These are phyloP conservation scores for Parotocinclus haroldoi DNA, from an alignment of 2,797 vertebrate genomes.

Conservation along the genomic window DNA sequence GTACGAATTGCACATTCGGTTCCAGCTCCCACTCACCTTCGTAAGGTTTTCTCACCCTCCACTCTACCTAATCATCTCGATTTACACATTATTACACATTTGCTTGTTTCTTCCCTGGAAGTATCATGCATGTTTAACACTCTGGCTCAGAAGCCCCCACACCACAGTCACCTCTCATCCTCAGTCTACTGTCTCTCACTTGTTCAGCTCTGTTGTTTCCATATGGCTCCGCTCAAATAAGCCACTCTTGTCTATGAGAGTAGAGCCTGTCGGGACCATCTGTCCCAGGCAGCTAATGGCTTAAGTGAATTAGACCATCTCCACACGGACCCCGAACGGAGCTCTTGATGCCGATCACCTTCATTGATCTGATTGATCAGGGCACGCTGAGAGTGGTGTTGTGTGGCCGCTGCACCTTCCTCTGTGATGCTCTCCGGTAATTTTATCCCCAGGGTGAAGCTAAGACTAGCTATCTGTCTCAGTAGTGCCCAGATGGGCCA, in stretches of 20 bases:
- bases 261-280: slow-evolving; percentile 39
- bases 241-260: slow-evolving; percentile 32
- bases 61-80: slow-evolving; percentile 6
- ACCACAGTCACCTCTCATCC: slow-evolving; percentile 8
- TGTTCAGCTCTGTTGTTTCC: slow-evolving; percentile 37
- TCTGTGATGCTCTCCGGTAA: slow-evolving; percentile 20
- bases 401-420: not conserved
- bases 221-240: slow-evolving; percentile 44
- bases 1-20: too few relatives aligned
- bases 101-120: not conserved
- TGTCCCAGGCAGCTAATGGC: slow-evolving; percentile 49
- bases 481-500: slow-evolving; percentile 29
- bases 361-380: slow-evolving; percentile 49
- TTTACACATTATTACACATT: not conserved
- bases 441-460: slow-evolving; percentile 27
- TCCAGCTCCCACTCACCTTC: too few relatives aligned
- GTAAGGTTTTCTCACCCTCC: too few relatives aligned
- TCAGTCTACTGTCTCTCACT: not conserved
- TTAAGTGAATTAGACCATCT: slow-evolving; percentile 50
- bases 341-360: slow-evolving; percentile 42
- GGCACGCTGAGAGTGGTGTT: slow-evolving; percentile 9
- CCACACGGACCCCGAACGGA: slow-evolving; percentile 29
- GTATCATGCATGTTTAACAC: slow-evolving; percentile 9
- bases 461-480: slow-evolving; percentile 8
- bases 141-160: not conserved